Conservation (phyloP, 2,113 vertebrate genomes). For the Xiphias gladius region DNA sequence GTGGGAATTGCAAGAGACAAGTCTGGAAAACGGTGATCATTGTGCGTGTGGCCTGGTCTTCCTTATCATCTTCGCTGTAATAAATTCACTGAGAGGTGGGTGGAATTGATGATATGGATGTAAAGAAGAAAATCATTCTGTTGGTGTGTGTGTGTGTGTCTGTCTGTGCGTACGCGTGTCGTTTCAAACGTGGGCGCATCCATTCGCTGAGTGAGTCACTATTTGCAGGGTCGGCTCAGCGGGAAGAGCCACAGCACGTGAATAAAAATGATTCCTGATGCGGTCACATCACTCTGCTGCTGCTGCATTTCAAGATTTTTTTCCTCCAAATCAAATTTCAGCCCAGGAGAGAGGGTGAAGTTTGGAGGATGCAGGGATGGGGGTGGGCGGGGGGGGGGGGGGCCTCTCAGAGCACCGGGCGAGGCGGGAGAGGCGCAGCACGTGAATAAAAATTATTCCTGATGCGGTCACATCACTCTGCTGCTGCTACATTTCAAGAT, state of each 20-base stretch:
- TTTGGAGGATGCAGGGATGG: neutral
- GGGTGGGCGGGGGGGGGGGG: too few relatives aligned
- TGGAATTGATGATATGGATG: slow-evolving; percentile 5
- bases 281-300: slow-evolving; percentile 41
- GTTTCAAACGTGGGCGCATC: slow-evolving; percentile 34
- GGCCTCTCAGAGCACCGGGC: slow-evolving; percentile 33
- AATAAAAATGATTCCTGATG: slow-evolving; percentile 39
- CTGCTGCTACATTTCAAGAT: slow-evolving; percentile 12
- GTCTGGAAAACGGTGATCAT: too few relatives aligned
- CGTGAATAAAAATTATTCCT: slow-evolving; percentile 41
- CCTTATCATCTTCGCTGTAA: neutral
- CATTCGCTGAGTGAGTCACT: slow-evolving; percentile 47
- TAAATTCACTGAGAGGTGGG: slow-evolving; percentile 30
- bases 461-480: slow-evolving; percentile 39
- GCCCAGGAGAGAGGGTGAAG: neutral
- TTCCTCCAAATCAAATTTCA: neutral
- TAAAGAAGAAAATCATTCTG: neutral
- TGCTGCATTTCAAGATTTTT: neutral
- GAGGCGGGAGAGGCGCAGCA: slow-evolving; percentile 28
- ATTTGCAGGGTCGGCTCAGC: slow-evolving; percentile 39
- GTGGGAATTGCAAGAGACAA: too few relatives aligned
- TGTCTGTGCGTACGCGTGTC: too few relatives aligned
- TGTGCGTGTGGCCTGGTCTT: neutral
- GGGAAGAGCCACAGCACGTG: slow-evolving; percentile 21
- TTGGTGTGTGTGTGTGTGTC: slow-evolving; percentile 22